These are phyloP conservation scores for Semaprochilodus insignis DNA, from an alignment of 2,797 vertebrate genomes.

Conservation along the genomic window DNA sequence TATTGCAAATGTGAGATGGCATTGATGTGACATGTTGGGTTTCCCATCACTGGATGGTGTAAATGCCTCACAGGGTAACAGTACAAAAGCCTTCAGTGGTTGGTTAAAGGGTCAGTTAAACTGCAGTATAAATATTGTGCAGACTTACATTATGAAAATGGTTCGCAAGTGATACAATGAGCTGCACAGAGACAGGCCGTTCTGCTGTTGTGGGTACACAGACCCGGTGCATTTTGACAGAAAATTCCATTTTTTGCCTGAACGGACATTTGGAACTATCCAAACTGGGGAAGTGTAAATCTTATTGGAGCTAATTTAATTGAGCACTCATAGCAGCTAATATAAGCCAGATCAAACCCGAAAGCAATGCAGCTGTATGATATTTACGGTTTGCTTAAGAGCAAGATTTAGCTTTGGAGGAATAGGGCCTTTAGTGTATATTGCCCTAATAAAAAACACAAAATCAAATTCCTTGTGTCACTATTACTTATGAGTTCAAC, in stretches of 20 bases:
- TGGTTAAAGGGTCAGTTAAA: neutral
- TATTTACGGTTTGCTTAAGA: neutral
- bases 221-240: neutral
- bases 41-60: too few relatives aligned
- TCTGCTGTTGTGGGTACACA: neutral
- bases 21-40: too few relatives aligned
- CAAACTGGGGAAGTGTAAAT: neutral
- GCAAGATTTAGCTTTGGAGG: neutral
- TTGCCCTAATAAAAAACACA: neutral
- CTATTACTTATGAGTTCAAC: neutral
- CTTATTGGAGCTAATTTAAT: neutral
- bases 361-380: neutral
- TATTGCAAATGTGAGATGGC: too few relatives aligned
- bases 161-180: neutral
- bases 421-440: neutral
- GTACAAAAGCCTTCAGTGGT: neutral
- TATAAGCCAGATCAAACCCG: neutral
- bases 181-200: too few relatives aligned
- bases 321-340: neutral
- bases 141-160: neutral
- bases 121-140: neutral
- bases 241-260: neutral
- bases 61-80: too few relatives aligned
- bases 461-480: neutral
- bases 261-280: neutral